These are phyloP conservation scores for Ophion slaviceki DNA, from an alignment of 2,888 invertebrate genomes.

Conservation along the genomic window DNA sequence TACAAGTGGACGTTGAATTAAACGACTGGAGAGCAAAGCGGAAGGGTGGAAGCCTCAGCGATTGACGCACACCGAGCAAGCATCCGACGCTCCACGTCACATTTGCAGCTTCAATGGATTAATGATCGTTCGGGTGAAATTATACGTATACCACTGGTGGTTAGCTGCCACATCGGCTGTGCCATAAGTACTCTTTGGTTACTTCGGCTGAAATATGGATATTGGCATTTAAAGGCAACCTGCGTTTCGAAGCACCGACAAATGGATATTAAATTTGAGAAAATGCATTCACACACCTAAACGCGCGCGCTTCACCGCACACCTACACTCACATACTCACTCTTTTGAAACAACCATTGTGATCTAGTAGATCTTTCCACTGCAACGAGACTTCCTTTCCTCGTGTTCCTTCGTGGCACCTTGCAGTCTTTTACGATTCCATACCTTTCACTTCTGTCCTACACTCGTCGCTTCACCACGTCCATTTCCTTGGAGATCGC, in stretches of 20 bases:
- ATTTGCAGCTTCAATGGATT: conserved; percentile 35
- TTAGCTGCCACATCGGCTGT: not conserved
- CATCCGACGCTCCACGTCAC: not conserved
- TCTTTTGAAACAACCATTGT: too few species aligned
- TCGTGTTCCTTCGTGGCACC: too few species aligned
- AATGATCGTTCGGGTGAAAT: conserved; percentile 49
- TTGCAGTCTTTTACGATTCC: too few species aligned
- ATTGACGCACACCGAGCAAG: conserved; percentile 14
- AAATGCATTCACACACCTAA: not conserved
- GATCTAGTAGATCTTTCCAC: too few species aligned
- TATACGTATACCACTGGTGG: conserved; percentile 30
- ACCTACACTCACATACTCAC: too few species aligned
- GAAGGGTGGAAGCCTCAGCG: not conserved
- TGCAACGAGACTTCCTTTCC: too few species aligned
- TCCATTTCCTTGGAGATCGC: too few species aligned
- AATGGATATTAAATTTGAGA: not conserved
- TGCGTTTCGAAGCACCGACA: not conserved
- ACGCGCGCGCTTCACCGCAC: too few species aligned
- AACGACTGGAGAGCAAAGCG: conserved; percentile 12
- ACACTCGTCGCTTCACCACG: too few species aligned
- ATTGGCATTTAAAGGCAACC: not conserved
- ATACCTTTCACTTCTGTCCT: too few species aligned
- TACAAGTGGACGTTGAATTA: conserved; percentile 23
- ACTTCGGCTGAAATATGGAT: not conserved
- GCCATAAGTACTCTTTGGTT: conserved; percentile 10